phyloP scores from a whole-genome alignment of 2,888 invertebrate species.

The Trissolcus brochymenae region DNA sequence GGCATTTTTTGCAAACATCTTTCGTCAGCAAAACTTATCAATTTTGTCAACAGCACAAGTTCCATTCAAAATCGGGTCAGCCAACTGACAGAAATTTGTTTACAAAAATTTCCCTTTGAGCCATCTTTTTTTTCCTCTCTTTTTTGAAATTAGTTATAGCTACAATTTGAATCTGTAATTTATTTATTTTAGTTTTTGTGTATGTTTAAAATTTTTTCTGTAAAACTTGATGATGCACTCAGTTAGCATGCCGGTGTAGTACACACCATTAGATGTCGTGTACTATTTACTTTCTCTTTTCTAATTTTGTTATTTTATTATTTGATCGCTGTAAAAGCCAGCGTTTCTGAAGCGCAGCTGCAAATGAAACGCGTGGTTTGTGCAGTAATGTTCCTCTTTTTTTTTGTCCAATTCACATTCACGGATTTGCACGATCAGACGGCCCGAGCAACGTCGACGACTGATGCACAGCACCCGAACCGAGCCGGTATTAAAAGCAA shows the following conservation, averaged over 20 bases:
- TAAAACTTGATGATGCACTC: conserved; percentile 34
- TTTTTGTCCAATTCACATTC: conserved; percentile 73
- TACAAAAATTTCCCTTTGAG: not conserved
- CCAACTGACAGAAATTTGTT: not conserved
- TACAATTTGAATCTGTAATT: conserved; percentile 52
- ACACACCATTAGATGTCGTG: conserved; percentile 71
- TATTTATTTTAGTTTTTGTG: conserved; percentile 47
- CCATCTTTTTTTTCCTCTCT: not conserved
- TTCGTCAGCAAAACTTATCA: not conserved
- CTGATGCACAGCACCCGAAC: conserved; percentile 79
- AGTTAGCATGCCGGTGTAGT: conserved; percentile 61
- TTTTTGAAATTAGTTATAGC: conserved; percentile 2
- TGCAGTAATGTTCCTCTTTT: conserved; percentile 68
- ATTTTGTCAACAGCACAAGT: not conserved
- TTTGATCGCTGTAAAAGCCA: too few relatives aligned
- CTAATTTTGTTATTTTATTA: conserved; percentile 14
- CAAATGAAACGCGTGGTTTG: too few relatives aligned
- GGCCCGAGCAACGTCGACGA: conserved; percentile 83
- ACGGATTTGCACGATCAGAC: conserved; percentile 77
- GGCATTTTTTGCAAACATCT: conserved; percentile 5
- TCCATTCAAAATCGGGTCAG: too few relatives aligned
- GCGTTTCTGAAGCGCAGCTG: too few relatives aligned
- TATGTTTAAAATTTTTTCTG: conserved; percentile 10
- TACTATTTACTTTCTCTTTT: conserved; percentile 72
- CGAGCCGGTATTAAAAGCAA: conserved; percentile 89